Evolutionary conservation across 2,888 invertebrate genomes (phyloP).

Genomic region (Spialia ferax): DNA sequence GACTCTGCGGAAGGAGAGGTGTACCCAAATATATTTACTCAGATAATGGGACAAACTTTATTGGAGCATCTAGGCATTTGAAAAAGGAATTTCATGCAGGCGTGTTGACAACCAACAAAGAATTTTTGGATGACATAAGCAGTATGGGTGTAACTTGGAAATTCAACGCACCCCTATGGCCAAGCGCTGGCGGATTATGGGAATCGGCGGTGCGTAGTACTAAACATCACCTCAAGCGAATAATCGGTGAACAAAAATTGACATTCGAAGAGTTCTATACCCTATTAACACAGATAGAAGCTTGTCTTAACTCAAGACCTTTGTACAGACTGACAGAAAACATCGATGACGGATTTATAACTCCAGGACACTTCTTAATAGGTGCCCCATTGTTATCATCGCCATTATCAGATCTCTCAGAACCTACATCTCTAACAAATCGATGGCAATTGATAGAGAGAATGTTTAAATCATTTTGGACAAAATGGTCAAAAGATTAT

Average conservation of each 20-base stretch:
- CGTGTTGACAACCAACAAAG: background rate
- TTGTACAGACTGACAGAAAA: background rate
- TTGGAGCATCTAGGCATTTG: background rate
- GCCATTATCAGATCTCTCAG: background rate
- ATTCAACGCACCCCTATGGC: slow-evolving; percentile 2
- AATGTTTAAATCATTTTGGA: background rate
- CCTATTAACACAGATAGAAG: slow-evolving; percentile 2
- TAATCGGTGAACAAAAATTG: slow-evolving; percentile 1
- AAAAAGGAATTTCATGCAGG: background rate
- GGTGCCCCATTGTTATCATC: background rate
- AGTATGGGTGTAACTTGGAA: background rate
- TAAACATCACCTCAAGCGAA: background rate
- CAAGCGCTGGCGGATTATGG: slow-evolving; percentile 9
- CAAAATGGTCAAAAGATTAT: background rate
- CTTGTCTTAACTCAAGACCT: slow-evolving; percentile 6
- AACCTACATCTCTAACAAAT: background rate
- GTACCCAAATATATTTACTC: slow-evolving; percentile 25
- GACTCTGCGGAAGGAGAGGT: slow-evolving; percentile 43
- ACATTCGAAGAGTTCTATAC: slow-evolving; percentile 12
- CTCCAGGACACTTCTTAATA: background rate
- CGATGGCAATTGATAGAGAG: background rate
- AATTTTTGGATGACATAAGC: background rate
- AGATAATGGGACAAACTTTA: background rate
- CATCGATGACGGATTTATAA: background rate
- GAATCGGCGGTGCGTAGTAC: background rate